Evolutionary conservation across 2,797 vertebrate species (phyloP), one percentile per base, ranked within the genome.

Genomic region (Tragelaphus eurycerus): DNA sequence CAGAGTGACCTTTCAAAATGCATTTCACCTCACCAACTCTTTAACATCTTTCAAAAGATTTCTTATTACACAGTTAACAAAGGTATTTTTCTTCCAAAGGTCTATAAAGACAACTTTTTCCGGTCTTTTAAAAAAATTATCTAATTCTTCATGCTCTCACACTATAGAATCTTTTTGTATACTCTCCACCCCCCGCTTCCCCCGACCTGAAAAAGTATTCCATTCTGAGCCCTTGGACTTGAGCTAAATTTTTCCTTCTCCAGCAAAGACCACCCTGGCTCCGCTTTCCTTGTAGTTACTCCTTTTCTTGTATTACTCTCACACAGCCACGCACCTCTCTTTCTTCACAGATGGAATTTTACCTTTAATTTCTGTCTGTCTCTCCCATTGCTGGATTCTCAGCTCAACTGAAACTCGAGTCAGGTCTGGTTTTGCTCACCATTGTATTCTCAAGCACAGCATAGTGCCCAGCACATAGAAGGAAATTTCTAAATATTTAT

Each of bases 181-280:
- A 7, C 21, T 3, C 1, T n/a, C 46, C 25, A 3, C 6, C 43
- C 10, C 2, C 16, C 1, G 3, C 62, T 10, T 11, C 10, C 67
- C 19, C 34, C 5, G 14, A 10, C 50, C 11, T 76, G 59, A 57
- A 52, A 60, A 88, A 31, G 23, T 38, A 11, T 91, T 94, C 29
- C 11, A 10, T 71, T 52, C 48, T 91, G 31, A 60, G 14, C 25
- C 23, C 29, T 52, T 38, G 17, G 14, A 31, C 67, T 15, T 86
- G 54, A 74, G 27, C 17, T 89, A 27, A 7, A 8, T 11, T 9
- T 34, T 64, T 54, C 29, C 2, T 59, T 86, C 31, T 59, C 90
- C 15, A 2, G 8, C 27, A 48, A 89, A 43, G 50, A 43, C 19
- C 34, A 27, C 16, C 38, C 50, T 27, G 17, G 57, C 31, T 38